Evolutionary conservation across 2,888 invertebrate genomes (phyloP).

Genomic region (Halictus quadricinctus): DNA sequence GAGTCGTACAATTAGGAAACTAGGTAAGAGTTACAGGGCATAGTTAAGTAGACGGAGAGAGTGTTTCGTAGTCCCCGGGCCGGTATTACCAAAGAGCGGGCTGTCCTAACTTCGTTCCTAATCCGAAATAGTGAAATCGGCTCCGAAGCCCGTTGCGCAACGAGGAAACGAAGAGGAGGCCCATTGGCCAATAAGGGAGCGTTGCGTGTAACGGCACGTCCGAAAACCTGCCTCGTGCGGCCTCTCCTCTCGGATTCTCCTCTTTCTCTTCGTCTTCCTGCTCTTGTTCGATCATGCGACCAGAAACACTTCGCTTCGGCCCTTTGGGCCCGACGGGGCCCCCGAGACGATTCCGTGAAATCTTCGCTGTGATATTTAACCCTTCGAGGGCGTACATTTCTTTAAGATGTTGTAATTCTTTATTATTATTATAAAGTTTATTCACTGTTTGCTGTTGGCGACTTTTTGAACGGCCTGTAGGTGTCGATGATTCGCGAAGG

Average conservation of each 20-base stretch:
- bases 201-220: conserved; percentile 21
- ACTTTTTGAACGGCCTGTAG: background rate
- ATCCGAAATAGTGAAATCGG: conserved; percentile 66
- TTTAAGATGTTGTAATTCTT: no score
- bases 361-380: background rate
- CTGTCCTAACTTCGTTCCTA: conserved; percentile 42
- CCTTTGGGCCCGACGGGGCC: background rate
- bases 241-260: background rate
- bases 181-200: conserved; percentile 60
- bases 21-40: conserved; percentile 49
- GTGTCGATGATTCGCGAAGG: background rate
- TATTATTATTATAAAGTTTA: no score
- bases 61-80: conserved; percentile 38
- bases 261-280: background rate
- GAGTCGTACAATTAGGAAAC: conserved; percentile 55
- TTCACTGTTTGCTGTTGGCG: background rate
- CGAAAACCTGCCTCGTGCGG: conserved; percentile 8
- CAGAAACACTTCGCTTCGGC: background rate
- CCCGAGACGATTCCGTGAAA: background rate
- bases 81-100: conserved; percentile 50
- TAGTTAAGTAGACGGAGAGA: conserved; percentile 38
- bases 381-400: no score
- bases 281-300: background rate
- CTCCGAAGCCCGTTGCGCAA: conserved; percentile 57
- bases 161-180: conserved; percentile 50